phyloP scores from a whole-genome alignment of 1,140 invertebrate genomes.

The Hermatobates lingyangjiaoensis region DNA sequence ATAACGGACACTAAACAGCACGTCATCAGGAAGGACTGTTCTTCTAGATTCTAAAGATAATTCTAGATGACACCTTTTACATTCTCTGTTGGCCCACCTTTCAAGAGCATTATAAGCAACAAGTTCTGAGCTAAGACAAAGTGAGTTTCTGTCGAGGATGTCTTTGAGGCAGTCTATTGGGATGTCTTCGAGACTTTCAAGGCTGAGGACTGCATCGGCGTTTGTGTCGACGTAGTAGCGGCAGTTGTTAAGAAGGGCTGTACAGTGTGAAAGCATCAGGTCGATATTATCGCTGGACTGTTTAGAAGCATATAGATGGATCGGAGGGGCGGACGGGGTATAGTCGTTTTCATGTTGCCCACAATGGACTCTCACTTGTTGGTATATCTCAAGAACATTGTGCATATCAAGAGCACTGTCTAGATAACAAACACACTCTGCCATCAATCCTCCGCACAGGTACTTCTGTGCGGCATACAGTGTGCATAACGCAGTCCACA shows the following conservation, averaged over 20 bases:
- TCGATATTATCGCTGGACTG: conserved; percentile 26
- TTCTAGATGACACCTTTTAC: conserved; percentile 38
- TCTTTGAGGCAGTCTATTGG: conserved; percentile 34
- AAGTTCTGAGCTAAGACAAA: conserved; percentile 32
- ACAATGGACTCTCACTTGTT: conserved; percentile 26
- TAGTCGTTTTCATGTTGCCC: conserved; percentile 1
- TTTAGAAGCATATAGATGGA: conserved; percentile 17
- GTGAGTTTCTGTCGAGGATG: conserved; percentile 37
- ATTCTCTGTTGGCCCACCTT: conserved; percentile 45
- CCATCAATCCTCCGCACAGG: conserved; percentile 37
- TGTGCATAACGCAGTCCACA: conserved; percentile 38
- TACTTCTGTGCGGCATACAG: conserved; percentile 48
- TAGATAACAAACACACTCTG: conserved; percentile 37
- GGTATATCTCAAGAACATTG: conserved; percentile 31
- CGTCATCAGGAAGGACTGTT: conserved; percentile 33
- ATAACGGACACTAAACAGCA: conserved; percentile 43
- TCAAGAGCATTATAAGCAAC: conserved; percentile 36
- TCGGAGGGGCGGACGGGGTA: neutral
- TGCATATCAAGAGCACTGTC: conserved; percentile 25
- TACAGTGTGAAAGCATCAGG: conserved; percentile 29
- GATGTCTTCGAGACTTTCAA: conserved; percentile 45
- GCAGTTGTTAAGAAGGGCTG: conserved; percentile 32
- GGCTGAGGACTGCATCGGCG: conserved; percentile 34
- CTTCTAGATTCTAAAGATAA: conserved; percentile 37
- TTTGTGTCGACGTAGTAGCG: conserved; percentile 28